These are phyloP conservation scores for Hestina assimilis DNA, from an alignment of 1,140 invertebrate genomes.

Conservation along the genomic window DNA sequence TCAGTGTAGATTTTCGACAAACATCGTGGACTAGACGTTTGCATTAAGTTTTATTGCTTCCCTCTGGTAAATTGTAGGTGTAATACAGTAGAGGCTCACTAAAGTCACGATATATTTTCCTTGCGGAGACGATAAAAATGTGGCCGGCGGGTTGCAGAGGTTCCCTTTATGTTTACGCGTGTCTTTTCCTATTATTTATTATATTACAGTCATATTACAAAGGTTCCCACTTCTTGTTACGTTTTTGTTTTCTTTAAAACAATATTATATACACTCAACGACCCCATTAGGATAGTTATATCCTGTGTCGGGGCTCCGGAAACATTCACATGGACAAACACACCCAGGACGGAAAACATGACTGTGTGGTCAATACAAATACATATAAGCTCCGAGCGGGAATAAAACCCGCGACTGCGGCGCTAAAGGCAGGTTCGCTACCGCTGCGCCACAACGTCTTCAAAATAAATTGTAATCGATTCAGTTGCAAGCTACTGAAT, in stretches of 20 bases:
- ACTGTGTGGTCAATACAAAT: too few relatives aligned
- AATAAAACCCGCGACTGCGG: too few relatives aligned
- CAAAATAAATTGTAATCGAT: too few relatives aligned
- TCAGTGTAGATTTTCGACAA: constrained; percentile 55
- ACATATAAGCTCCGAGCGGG: too few relatives aligned
- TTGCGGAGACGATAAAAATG: constrained; percentile 44
- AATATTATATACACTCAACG: background rate
- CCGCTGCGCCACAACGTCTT: too few relatives aligned
- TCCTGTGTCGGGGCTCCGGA: too few relatives aligned
- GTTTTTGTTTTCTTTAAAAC: background rate
- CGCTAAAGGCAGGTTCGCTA: too few relatives aligned
- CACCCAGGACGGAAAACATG: too few relatives aligned
- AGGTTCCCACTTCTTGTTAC: background rate
- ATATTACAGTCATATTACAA: constrained; percentile 3
- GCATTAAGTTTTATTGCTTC: constrained; percentile 73
- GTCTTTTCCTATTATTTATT: constrained; percentile 11
- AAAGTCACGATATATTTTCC: constrained; percentile 50
- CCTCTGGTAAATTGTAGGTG: constrained; percentile 63
- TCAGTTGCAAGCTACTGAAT: too few relatives aligned
- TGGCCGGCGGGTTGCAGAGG: constrained; percentile 28
- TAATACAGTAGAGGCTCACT: constrained; percentile 53
- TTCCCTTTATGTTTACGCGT: constrained; percentile 40
- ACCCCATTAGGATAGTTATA: too few relatives aligned
- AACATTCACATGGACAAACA: too few relatives aligned
- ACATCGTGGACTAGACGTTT: constrained; percentile 55